Evolutionary conservation across 2,797 vertebrate species (phyloP).

Genomic region (Enoplosus armatus): DNA sequence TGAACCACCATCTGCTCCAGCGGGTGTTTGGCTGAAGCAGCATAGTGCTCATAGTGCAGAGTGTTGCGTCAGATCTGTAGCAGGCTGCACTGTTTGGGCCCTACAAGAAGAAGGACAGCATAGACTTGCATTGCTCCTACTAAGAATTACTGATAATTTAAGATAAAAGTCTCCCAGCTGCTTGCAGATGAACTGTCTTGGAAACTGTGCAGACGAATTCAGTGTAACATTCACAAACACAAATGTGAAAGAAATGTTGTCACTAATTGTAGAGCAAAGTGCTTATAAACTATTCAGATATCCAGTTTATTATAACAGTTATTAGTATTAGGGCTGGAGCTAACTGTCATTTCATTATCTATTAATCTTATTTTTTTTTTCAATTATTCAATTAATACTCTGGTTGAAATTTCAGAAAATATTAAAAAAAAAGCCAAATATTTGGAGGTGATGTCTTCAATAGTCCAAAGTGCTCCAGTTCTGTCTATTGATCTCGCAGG

Average conservation of each 20-base stretch:
- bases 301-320: not conserved
- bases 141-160: not conserved
- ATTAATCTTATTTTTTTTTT: not conserved
- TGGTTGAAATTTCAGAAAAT: not conserved
- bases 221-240: not conserved
- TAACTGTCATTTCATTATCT: not conserved
- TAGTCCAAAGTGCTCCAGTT: not conserved
- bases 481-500: accelerated
- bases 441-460: not conserved
- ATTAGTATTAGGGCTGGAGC: accelerated
- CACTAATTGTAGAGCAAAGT: not conserved
- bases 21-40: not conserved
- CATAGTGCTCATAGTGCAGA: slow-evolving; percentile 11
- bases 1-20: not conserved
- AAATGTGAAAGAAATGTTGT: not conserved
- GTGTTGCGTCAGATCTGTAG: slow-evolving; percentile 68
- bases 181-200: not conserved
- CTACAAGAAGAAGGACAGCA: no score
- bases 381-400: not conserved
- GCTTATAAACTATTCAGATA: not conserved
- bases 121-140: not conserved
- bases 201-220: not conserved
- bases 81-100: not conserved
- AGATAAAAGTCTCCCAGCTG: no score
- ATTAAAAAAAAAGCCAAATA: no score